Evolutionary conservation across 2,113 vertebrate genomes (phyloP).

Genomic region (Actenoides hombroni): DNA sequence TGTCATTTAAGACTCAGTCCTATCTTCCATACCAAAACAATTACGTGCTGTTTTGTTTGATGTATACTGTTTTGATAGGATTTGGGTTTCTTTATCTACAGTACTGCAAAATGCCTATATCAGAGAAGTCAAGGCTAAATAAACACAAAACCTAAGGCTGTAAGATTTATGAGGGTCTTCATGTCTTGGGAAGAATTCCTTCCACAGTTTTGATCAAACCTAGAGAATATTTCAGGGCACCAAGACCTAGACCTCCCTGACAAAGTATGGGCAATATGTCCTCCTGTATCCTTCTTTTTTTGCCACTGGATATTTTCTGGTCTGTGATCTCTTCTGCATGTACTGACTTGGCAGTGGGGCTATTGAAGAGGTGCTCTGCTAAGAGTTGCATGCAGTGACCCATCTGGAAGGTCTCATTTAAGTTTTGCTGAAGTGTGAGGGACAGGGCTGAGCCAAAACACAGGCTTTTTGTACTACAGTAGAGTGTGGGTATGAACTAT

Average conservation of each 20-base stretch:
- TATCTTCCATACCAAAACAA: not conserved
- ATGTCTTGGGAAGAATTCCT: not conserved
- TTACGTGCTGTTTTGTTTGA: not conserved
- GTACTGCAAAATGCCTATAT: not conserved
- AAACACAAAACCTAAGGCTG: not conserved
- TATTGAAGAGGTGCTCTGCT: not conserved
- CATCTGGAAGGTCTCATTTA: not conserved
- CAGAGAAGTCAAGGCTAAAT: not conserved
- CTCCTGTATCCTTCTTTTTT: not conserved
- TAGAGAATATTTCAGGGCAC: not conserved
- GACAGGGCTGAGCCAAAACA: not conserved
- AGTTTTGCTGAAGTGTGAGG: not conserved
- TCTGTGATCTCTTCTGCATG: not conserved
- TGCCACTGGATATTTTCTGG: not conserved
- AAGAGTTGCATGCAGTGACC: not conserved
- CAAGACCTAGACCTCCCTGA: not conserved
- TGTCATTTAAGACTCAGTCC: not conserved
- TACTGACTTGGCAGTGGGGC: not conserved
- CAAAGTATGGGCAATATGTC: fast-evolving
- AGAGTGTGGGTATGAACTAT: not conserved
- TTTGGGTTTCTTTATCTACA: not conserved
- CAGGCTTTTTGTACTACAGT: not conserved
- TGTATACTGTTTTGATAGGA: not conserved
- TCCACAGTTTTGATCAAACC: not conserved
- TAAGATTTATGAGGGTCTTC: not conserved